Evolutionary conservation across 2,888 invertebrate genomes (phyloP).

Genomic region (Ernsta delagoae): DNA sequence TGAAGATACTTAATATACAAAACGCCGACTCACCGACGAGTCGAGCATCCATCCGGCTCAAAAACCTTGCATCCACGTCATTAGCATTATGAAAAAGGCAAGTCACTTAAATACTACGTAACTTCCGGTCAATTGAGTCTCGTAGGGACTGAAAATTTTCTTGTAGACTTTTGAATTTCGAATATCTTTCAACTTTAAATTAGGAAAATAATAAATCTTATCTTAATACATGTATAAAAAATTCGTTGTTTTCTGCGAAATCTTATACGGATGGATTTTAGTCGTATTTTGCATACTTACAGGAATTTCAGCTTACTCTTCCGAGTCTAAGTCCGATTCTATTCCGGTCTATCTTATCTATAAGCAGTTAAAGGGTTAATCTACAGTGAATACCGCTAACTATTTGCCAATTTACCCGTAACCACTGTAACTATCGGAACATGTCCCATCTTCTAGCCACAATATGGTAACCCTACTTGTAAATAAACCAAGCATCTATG

Average conservation of each 20-base stretch:
- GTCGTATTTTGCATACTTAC: no score
- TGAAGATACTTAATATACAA: constrained; percentile 16
- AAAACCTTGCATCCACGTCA: constrained; percentile 27
- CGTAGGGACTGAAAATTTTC: neutral
- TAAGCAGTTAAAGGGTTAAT: no score
- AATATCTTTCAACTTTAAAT: neutral
- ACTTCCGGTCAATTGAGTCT: constrained; percentile 24
- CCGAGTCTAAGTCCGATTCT: no score
- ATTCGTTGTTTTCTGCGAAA: no score
- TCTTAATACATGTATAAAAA: no score
- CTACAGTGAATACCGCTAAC: no score
- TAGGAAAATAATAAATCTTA: no score
- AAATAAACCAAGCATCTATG: neutral
- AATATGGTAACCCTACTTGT: neutral
- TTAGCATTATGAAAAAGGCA: constrained; percentile 23
- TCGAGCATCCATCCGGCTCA: constrained; percentile 17
- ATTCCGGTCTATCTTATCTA: no score
- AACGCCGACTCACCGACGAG: constrained; percentile 19
- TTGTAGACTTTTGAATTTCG: neutral
- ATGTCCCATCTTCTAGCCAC: neutral
- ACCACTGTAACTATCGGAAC: neutral
- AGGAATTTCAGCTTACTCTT: no score
- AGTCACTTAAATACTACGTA: constrained; percentile 11
- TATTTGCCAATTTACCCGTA: neutral
- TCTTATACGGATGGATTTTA: no score